These are phyloP conservation scores for Philopedon plagiatum DNA, from an alignment of 2,888 invertebrate genomes.

Conservation along the genomic window DNA sequence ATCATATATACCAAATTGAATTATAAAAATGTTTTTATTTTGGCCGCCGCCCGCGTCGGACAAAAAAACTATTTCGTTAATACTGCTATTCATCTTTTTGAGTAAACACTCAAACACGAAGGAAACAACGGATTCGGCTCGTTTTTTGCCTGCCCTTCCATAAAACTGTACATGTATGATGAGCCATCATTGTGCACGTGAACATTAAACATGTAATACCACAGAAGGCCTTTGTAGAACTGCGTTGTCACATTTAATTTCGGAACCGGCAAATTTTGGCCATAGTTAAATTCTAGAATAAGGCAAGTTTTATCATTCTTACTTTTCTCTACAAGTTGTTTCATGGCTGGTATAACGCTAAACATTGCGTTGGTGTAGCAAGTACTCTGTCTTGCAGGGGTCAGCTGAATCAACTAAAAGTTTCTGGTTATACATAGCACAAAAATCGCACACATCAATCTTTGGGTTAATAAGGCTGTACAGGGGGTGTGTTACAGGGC, in stretches of 20 bases:
- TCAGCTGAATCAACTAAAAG: background rate
- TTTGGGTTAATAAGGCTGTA: too few species aligned
- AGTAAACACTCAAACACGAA: slow-evolving; percentile 5
- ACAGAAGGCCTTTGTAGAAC: background rate
- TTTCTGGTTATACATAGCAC: background rate
- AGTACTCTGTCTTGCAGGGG: too few species aligned
- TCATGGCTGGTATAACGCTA: too few species aligned
- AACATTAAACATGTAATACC: slow-evolving; percentile 10
- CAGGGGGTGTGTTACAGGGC: too few species aligned
- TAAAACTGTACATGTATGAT: slow-evolving; percentile 18
- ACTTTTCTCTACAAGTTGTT: too few species aligned
- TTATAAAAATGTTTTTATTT: background rate
- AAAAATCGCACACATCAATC: slow-evolving; percentile 2
- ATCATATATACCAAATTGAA: slow-evolving; percentile 5
- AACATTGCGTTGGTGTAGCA: too few species aligned
- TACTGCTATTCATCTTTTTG: background rate
- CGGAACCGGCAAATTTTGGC: too few species aligned
- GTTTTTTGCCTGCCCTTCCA: slow-evolving; percentile 16
- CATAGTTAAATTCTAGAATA: too few species aligned
- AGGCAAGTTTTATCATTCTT: too few species aligned
- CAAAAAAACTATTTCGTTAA: slow-evolving; percentile 1
- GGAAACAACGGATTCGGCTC: slow-evolving; percentile 7
- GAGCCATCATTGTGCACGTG: slow-evolving; percentile 13
- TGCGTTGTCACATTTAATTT: too few species aligned
- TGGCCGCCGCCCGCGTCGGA: slow-evolving; percentile 4